Evolutionary conservation across 92 coral and sea anemone genomes (phyloP).

Genomic region (Epizoanthus rinbou): DNA sequence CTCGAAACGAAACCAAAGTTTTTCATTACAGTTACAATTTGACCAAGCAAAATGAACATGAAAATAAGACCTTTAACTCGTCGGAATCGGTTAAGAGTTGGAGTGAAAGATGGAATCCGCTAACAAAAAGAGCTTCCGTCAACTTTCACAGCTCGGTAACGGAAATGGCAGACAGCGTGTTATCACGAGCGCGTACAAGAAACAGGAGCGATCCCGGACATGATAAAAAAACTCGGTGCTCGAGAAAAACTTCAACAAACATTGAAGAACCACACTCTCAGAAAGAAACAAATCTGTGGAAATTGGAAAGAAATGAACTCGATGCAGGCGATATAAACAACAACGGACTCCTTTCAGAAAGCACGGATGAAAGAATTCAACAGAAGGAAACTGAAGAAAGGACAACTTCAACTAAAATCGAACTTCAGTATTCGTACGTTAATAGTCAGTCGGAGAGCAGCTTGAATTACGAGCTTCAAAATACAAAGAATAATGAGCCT

Average conservation of each 20-base stretch:
- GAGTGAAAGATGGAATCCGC: neutral
- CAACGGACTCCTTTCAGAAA: neutral
- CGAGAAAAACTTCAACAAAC: neutral
- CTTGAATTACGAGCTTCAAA: neutral
- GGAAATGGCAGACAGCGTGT: neutral
- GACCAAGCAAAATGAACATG: conserved; percentile 25
- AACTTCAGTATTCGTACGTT: neutral
- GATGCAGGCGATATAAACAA: neutral
- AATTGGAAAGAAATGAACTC: neutral
- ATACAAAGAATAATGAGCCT: neutral
- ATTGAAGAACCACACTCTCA: neutral
- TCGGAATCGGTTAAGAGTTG: neutral
- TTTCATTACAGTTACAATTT: conserved; percentile 79
- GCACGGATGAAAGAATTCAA: neutral
- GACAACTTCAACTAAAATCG: neutral
- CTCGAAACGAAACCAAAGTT: conserved; percentile 50
- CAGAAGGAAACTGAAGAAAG: neutral
- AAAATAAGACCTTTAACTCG: neutral
- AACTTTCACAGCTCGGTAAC: neutral
- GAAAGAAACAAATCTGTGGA: conserved; percentile 1
- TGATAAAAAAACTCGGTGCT: neutral
- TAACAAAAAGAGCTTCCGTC: neutral
- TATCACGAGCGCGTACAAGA: neutral
- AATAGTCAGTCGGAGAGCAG: neutral
- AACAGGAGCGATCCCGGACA: neutral